Conservation (phyloP, 1,140 invertebrate species). For the Platyscapa corneri region DNA sequence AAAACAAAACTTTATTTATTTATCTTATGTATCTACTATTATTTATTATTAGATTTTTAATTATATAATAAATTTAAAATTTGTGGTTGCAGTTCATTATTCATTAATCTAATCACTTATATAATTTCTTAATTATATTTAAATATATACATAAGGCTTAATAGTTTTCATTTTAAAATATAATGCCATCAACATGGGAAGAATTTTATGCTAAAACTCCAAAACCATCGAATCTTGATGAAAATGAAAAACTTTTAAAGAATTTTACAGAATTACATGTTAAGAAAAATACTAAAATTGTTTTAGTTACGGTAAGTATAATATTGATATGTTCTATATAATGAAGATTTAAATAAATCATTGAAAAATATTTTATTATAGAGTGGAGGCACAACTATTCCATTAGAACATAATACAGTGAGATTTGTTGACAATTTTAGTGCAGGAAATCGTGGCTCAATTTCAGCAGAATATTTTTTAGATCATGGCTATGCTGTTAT, state of each 20-base stretch:
- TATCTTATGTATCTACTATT: too few relatives aligned
- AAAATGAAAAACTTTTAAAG: conserved; percentile 81
- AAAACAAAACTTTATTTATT: too few relatives aligned
- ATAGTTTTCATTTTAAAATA: conserved; percentile 14
- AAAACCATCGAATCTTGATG: conserved; percentile 83
- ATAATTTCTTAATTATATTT: not conserved
- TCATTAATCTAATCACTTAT: not conserved
- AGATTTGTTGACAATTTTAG: conserved; percentile 99
- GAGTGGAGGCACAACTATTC: conserved; percentile 97
- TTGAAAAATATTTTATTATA: conserved; percentile 65
- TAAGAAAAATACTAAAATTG: conserved; percentile 79
- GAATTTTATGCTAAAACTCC: conserved; percentile 86
- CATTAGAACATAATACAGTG: conserved; percentile 96
- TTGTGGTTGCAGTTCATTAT: not conserved
- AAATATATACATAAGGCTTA: not conserved
- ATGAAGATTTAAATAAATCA: conserved; percentile 40
- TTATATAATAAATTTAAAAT: not conserved
- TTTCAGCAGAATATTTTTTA: conserved; percentile 97
- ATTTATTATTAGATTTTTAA: not conserved
- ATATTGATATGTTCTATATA: not conserved
- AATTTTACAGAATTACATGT: conserved; percentile 82
- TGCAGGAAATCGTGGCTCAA: conserved; percentile 93
- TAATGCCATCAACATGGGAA: conserved; percentile 81
- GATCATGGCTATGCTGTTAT: conserved; percentile 86
- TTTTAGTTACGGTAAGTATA: conserved; percentile 84